Evolutionary conservation across 1,140 invertebrate species (phyloP), one percentile per base, ranked within the genome.

Genomic region (Penaeus indicus): DNA sequence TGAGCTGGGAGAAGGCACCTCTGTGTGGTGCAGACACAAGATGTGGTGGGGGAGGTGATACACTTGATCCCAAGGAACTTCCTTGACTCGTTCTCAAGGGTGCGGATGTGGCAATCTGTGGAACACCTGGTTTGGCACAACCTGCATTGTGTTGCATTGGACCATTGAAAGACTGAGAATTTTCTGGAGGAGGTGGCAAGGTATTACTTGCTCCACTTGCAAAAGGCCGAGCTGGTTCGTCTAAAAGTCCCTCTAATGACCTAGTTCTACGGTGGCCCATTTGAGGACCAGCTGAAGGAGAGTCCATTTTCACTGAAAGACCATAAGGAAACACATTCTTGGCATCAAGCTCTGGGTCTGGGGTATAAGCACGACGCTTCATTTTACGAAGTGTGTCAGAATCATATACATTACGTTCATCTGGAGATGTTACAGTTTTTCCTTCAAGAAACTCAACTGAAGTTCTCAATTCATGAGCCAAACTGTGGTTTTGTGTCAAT

Each of bases 201-300:
- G 54, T 84, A 81, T 69, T 88, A 82, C 79, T 75, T 18, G 86
- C 61, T 25, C 75, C 77, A 64, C 67, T 72, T 60, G 82, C 72
- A 62, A 85, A 85, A 62, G 72, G 42, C 27, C 91, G 90, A 47
- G 88, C 69, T 42, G 93, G 93, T 85, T 95, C 94, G 90, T 95
- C 95, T 19, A 95, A 89, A 0, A 96, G 91, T 27, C 95, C 95
- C 92, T 96, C 95, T 47, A 96, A 90, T 0, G 95, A 96, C 79
- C 95, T 93, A 0, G 92, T 92, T 64, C 91, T 83, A 61, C 92
- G 83, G 77, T 91, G 92, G 22, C 83, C 88, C 25, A 90, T 82
- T 13, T 88, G 84, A 78, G 81, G 69, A 27, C 80, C 75, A 47
- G 64, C 54, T 27, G 69, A 18, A 42, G 82, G 78, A 62, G 84